phyloP scores from a whole-genome alignment of 2,888 invertebrate species.

The Ligdia adustata region DNA sequence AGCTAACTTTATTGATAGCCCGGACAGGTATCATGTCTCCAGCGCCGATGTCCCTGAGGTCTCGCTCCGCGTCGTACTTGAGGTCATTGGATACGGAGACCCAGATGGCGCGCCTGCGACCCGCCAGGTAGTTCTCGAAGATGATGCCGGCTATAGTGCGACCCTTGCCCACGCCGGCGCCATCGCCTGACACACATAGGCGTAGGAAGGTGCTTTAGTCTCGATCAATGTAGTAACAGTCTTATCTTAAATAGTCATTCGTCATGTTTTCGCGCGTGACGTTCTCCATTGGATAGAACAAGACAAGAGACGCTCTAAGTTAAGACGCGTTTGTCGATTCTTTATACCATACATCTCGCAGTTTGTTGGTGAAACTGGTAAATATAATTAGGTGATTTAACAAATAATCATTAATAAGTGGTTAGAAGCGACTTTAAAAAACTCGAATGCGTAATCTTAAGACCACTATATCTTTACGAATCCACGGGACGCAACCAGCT shows the following conservation, averaged over 20 bases:
- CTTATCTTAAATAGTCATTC: too few species aligned
- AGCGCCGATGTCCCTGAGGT: constrained; percentile 98
- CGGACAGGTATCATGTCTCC: constrained; percentile 92
- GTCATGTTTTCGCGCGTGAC: too few species aligned
- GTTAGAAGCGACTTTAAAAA: background rate
- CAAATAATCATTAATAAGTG: background rate
- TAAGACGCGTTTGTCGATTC: too few species aligned
- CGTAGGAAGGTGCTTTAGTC: too few species aligned
- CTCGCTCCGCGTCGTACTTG: constrained; percentile 98
- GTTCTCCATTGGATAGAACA: too few species aligned
- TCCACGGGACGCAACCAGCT: too few species aligned
- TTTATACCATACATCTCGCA: too few species aligned
- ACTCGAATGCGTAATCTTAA: too few species aligned
- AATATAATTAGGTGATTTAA: background rate
- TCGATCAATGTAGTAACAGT: too few species aligned
- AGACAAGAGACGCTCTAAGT: too few species aligned
- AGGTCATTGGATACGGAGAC: constrained; percentile 99
- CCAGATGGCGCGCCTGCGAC: constrained; percentile 98
- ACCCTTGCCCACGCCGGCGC: constrained; percentile 99
- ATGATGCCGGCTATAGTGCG: constrained; percentile 99
- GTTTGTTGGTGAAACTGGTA: background rate
- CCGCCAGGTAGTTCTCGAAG: constrained; percentile 97
- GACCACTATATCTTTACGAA: too few species aligned
- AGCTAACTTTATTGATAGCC: too few species aligned
- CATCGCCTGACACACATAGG: constrained; percentile 88